Evolutionary conservation across 1,140 invertebrate species (phyloP).

Genomic region (Capitella teleta): DNA sequence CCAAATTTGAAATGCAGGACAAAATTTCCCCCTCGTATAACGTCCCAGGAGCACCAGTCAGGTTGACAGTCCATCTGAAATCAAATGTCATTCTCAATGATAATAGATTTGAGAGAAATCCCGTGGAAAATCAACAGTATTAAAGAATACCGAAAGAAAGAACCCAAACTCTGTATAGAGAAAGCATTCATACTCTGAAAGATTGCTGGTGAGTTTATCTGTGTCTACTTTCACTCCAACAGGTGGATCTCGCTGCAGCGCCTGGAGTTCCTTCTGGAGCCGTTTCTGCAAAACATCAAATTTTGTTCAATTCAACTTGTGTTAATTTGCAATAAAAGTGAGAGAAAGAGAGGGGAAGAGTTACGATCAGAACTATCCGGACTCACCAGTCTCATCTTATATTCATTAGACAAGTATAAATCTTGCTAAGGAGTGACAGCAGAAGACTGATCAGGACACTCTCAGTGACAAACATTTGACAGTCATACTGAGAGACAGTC

Average conservation of each 20-base stretch:
- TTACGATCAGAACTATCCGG: too few species aligned
- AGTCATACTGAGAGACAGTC: too few species aligned
- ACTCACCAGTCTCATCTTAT: too few species aligned
- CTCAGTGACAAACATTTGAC: too few species aligned
- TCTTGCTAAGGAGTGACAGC: too few species aligned
- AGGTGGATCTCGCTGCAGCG: slow-evolving; percentile 85
- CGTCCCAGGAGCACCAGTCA: slow-evolving; percentile 85
- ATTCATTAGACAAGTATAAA: too few species aligned
- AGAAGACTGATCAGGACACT: too few species aligned
- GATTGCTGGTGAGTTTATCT: slow-evolving; percentile 40
- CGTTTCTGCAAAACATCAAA: slow-evolving; percentile 54
- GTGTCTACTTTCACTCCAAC: slow-evolving; percentile 77
- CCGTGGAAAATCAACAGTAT: background rate
- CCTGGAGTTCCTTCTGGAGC: slow-evolving; percentile 88
- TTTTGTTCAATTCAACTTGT: background rate
- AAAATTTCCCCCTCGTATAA: slow-evolving; percentile 93
- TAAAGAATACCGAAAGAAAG: background rate
- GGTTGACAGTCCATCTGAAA: slow-evolving; percentile 75
- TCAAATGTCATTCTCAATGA: background rate
- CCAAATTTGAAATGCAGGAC: slow-evolving; percentile 90
- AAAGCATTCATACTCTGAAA: slow-evolving; percentile 43
- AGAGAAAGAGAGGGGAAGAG: too few species aligned
- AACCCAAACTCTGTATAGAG: background rate
- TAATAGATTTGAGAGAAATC: background rate
- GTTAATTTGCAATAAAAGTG: background rate